Conservation (phyloP, 2,113 vertebrate genomes). For the Xiphorhynchus elegans region DNA sequence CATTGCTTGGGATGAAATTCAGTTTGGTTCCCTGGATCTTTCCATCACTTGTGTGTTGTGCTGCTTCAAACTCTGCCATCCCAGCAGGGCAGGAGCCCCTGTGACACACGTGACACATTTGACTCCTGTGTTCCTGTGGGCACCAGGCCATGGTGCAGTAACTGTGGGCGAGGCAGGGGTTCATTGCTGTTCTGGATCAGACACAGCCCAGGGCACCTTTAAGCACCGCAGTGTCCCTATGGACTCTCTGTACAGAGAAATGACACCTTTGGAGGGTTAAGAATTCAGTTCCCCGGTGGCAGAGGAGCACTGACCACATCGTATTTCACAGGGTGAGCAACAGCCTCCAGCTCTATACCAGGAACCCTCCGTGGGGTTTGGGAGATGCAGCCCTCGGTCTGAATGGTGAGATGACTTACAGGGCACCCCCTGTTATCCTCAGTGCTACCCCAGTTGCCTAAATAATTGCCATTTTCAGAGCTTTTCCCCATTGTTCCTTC, state of each 20-base stretch:
- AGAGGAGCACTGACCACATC: neutral
- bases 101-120: neutral
- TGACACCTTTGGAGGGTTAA: neutral
- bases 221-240: neutral
- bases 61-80: neutral
- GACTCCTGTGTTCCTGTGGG: neutral
- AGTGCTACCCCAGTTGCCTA: neutral
- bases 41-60: neutral
- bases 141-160: neutral
- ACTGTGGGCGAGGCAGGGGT: rapidly evolving
- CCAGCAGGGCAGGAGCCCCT: neutral
- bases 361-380: rapidly evolving
- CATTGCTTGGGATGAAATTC: neutral
- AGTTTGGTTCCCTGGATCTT: neutral
- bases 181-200: rapidly evolving
- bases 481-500: neutral
- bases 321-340: neutral
- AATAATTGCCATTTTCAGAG: neutral
- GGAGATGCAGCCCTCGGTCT: neutral
- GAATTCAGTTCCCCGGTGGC: neutral
- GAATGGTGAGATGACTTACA: neutral
- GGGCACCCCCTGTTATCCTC: neutral
- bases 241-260: neutral
- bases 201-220: neutral
- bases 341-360: neutral